Base-by-base conservation (phyloP, 2,113 vertebrate genomes). In the Gobiocypris rarus region DNA sequence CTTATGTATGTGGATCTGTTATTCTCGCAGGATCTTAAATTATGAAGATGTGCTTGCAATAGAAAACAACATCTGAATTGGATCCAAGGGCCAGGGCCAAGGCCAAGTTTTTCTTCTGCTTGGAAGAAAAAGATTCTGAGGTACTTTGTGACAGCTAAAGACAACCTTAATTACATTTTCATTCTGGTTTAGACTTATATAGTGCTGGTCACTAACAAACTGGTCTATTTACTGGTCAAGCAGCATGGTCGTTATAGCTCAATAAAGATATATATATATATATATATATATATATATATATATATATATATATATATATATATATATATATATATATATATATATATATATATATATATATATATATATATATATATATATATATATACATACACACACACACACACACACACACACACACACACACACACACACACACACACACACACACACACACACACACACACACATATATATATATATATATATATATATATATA, bases 21-120 rank as follows among this genome's bases (percentile, higher is more conserved):
- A 24, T 63, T 81, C 58, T 77, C 77, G 63, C 17, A 81, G 63
- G 24, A 43, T 59, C 50, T 74, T 73, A 43, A 84, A 84, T 82
- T 82, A 82, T 73, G 24, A 80, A 28, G 34, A 75, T 71, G 58
- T 63, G 10, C 77, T 86, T 10, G 43, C 28, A 48, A 75, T 22
- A 9, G 50, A 83, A 26, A 65, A 65, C 15, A 65, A 69, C 9
- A 38, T 8, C 74, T 77, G 34, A 76, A 80, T 48, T 3, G 1
- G 9, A 45, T 63, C 41, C 58, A 59, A 11, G 26, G 26, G 59
- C 59, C n/a, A n/a, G n/a, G n/a, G n/a, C 59, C 82, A 83, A 22
- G 45, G 82, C 22, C 26, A 65, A 22, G 56, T 38, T 67, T 74
- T 75, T 61, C 59, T 83, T 83, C 82, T 67, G 58, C 4, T 24